These are phyloP conservation scores for Dendrolimus pini DNA, from an alignment of 2,888 invertebrate genomes.

Conservation along the genomic window DNA sequence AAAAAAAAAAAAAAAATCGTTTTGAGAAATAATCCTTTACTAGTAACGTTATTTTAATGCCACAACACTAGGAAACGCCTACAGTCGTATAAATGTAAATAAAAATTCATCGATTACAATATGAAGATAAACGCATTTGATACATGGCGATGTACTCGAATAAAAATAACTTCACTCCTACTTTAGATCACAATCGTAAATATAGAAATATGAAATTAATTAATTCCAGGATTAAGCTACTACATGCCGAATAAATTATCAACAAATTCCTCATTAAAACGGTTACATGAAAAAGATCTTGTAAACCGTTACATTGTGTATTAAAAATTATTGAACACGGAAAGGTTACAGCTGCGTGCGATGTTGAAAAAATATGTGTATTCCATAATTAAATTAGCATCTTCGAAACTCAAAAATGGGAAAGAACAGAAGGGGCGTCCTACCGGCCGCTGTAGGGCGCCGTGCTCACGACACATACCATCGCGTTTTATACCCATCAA, in stretches of 20 bases:
- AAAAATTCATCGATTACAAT: neutral
- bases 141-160: conserved; percentile 21
- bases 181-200: conserved; percentile 17
- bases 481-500: conserved; percentile 69
- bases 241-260: conserved; percentile 9
- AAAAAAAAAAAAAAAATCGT: too few species aligned
- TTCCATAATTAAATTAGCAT: conserved; percentile 74
- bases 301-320: neutral
- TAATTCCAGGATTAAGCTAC: conserved; percentile 22
- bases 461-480: conserved; percentile 64
- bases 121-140: conserved; percentile 7
- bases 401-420: conserved; percentile 56
- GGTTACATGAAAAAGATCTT: conserved; percentile 1
- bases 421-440: conserved; percentile 47
- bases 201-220: conserved; percentile 18
- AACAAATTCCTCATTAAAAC: conserved; percentile 1
- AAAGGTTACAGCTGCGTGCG: conserved; percentile 55
- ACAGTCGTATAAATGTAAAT: neutral
- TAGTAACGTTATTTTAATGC: too few species aligned
- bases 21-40: too few species aligned
- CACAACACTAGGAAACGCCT: too few species aligned
- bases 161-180: conserved; percentile 21
- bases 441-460: conserved; percentile 64
- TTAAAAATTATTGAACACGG: neutral
- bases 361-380: conserved; percentile 31